phyloP scores from a whole-genome alignment of 2,113 vertebrate genomes.

The Archilochus colubris region DNA sequence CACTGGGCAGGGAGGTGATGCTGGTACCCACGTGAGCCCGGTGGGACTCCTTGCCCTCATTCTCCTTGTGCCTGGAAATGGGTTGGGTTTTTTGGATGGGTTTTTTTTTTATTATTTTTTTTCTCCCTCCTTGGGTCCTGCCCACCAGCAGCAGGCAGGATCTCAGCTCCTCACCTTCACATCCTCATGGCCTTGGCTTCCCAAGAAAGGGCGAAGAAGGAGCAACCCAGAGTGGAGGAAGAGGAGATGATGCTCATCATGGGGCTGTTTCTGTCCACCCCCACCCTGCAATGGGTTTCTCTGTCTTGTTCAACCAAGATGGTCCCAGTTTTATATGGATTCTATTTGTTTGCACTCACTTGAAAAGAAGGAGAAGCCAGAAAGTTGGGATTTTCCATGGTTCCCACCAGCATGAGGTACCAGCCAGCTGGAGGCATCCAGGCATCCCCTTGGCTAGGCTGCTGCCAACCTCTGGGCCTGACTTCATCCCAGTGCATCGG shows the following conservation, averaged over 20 bases:
- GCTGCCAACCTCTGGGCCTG: background rate
- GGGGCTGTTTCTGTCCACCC: background rate
- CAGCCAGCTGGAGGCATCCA: rapidly evolving
- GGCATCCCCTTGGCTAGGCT: background rate
- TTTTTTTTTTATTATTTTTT: background rate
- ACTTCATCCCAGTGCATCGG: rapidly evolving
- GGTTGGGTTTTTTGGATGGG: background rate
- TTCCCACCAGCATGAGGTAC: rapidly evolving
- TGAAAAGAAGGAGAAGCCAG: background rate
- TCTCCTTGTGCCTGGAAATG: constrained; percentile 60
- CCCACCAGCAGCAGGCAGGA: background rate
- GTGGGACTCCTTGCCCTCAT: constrained; percentile 69
- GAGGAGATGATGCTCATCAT: background rate
- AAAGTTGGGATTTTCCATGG: rapidly evolving
- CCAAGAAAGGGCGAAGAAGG: background rate
- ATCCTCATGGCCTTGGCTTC: background rate
- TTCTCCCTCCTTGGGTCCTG: background rate
- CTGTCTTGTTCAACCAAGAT: rapidly evolving
- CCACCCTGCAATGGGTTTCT: background rate
- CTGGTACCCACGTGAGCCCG: constrained; percentile 61
- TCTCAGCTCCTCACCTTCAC: rapidly evolving
- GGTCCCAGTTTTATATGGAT: background rate
- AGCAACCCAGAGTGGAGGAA: rapidly evolving
- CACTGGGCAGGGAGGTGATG: constrained; percentile 2
- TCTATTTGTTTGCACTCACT: rapidly evolving